phyloP scores from a whole-genome alignment of 2,888 invertebrate genomes.

The Leptopilina drosophilae region DNA sequence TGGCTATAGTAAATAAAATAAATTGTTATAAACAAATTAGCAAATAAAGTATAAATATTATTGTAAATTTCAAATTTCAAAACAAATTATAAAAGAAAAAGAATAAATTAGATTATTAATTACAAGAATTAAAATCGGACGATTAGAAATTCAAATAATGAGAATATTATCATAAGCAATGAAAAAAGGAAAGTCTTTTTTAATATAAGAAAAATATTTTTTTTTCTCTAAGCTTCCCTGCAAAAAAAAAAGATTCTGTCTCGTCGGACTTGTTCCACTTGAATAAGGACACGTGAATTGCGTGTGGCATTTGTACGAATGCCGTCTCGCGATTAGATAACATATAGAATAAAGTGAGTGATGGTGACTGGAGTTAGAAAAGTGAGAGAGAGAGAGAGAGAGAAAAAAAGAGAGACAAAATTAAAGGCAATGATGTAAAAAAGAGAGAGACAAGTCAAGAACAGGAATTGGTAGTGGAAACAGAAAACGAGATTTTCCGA shows the following conservation, averaged over 20 bases:
- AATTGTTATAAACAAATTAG: too few species aligned
- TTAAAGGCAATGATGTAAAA: not conserved
- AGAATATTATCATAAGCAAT: too few species aligned
- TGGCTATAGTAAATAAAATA: too few species aligned
- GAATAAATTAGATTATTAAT: too few species aligned
- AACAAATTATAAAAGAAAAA: too few species aligned
- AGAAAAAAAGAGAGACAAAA: not conserved
- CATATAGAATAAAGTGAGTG: slow-evolving; percentile 7
- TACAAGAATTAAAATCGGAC: too few species aligned
- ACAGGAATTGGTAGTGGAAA: slow-evolving; percentile 25
- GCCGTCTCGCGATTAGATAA: slow-evolving; percentile 15
- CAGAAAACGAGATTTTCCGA: slow-evolving; percentile 19
- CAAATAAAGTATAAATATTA: too few species aligned
- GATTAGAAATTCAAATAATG: too few species aligned
- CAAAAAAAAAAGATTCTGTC: not conserved
- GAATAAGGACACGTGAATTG: slow-evolving; percentile 5
- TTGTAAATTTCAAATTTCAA: too few species aligned
- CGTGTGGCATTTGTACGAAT: slow-evolving; percentile 7
- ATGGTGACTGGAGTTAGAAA: slow-evolving; percentile 5
- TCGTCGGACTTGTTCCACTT: slow-evolving; percentile 2
- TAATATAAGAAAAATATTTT: too few species aligned
- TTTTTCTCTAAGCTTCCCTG: not conserved
- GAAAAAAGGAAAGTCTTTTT: too few species aligned
- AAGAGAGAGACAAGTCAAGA: slow-evolving; percentile 4
- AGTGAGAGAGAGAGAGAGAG: not conserved